phyloP scores from a whole-genome alignment of 23 tunicate genomes.

The Styela clava region DNA sequence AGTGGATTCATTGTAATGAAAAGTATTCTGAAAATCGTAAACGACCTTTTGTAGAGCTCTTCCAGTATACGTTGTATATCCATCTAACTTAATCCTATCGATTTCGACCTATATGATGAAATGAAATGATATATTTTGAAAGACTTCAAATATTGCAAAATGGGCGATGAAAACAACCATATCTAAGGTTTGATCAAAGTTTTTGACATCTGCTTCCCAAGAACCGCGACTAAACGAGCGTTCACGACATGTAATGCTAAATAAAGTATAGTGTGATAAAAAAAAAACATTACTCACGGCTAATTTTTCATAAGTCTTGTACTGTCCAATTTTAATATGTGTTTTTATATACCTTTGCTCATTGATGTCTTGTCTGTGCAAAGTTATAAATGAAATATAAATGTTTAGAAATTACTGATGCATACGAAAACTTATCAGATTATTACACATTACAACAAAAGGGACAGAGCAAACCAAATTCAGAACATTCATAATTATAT shows the following conservation, averaged over 20 bases:
- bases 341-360: background rate
- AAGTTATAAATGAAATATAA: too few relatives aligned
- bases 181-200: too few relatives aligned
- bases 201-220: too few relatives aligned
- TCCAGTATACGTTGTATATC: conserved; percentile 4
- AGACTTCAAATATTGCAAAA: too few relatives aligned
- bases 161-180: too few relatives aligned
- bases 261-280: too few relatives aligned
- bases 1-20: background rate
- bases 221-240: too few relatives aligned
- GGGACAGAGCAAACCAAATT: too few relatives aligned
- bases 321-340: conserved; percentile 1
- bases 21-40: background rate
- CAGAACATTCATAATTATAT: too few relatives aligned
- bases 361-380: background rate
- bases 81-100: background rate
- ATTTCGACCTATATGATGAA: background rate
- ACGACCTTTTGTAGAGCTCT: background rate
- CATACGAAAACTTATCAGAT: background rate
- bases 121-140: too few relatives aligned
- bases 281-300: background rate
- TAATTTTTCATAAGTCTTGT: background rate
- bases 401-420: background rate
- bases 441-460: too few relatives aligned
- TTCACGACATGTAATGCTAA: too few relatives aligned